phyloP scores from a whole-genome alignment of 2,888 invertebrate genomes.

The Leptinotarsa tumamoca region DNA sequence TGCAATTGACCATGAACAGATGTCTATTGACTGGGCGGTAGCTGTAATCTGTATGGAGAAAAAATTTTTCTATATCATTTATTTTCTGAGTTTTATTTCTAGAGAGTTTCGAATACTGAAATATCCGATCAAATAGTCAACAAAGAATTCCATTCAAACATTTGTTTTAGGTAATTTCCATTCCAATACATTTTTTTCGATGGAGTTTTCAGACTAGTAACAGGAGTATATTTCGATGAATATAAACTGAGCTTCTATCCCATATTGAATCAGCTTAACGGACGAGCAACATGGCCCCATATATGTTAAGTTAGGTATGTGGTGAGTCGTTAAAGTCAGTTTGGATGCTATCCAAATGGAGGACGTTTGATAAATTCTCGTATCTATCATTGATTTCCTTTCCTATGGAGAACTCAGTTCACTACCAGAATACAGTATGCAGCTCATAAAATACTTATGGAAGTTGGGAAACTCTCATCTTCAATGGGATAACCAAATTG shows the following conservation, averaged over 20 bases:
- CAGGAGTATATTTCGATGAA: neutral
- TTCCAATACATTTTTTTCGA: too few relatives aligned
- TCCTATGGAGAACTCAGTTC: conserved; percentile 3
- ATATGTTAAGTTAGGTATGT: conserved; percentile 17
- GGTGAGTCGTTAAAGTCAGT: conserved; percentile 27
- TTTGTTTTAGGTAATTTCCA: too few relatives aligned
- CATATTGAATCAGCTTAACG: neutral
- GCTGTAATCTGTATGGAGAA: too few relatives aligned
- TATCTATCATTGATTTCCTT: conserved; percentile 21
- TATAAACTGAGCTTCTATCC: neutral
- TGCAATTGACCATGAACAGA: too few relatives aligned
- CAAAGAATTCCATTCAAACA: too few relatives aligned
- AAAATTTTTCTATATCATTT: too few relatives aligned
- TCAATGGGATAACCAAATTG: neutral
- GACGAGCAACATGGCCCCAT: neutral
- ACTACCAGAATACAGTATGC: conserved; percentile 13
- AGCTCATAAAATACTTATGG: conserved; percentile 3
- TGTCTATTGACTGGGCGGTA: too few relatives aligned
- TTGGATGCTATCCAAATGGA: conserved; percentile 24
- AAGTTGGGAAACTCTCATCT: conserved; percentile 4
- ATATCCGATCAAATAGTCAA: too few relatives aligned
- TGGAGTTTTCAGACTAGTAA: too few relatives aligned
- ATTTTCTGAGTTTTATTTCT: too few relatives aligned
- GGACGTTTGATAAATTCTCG: conserved; percentile 19
- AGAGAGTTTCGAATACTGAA: too few relatives aligned